A percentile compares a stretch with the other conserved stretches of the same genome.
phyloP scores from a whole-genome alignment of 2,797 vertebrate species.

The Lutjanus argentimaculatus region DNA sequence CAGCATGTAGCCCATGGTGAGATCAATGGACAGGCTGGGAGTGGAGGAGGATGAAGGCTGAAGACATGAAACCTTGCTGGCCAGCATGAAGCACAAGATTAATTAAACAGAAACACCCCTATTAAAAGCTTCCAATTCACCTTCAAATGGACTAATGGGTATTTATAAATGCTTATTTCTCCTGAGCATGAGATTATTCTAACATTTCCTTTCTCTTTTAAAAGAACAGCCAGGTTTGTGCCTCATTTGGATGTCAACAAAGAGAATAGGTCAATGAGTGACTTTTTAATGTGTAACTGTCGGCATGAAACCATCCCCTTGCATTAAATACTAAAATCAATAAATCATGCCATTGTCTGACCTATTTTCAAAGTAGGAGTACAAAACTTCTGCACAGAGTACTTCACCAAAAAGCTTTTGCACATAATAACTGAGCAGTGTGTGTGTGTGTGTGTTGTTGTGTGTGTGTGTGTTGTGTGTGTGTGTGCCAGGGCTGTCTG shows the following conservation, averaged over 20 bases:
- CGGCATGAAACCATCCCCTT: slow-evolving; percentile 53
- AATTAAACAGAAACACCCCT: slow-evolving; percentile 79
- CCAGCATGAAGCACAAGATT: slow-evolving; percentile 73
- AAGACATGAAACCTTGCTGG: slow-evolving; percentile 76
- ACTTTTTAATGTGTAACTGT: slow-evolving; percentile 54
- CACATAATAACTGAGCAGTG: slow-evolving; percentile 12
- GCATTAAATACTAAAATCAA: slow-evolving; percentile 63
- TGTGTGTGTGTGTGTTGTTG: background rate
- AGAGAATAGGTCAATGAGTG: slow-evolving; percentile 74
- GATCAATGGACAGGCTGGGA: slow-evolving; percentile 81
- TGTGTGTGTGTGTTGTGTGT: too few relatives aligned
- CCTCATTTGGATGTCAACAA: slow-evolving; percentile 71
- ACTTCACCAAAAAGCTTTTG: slow-evolving; percentile 36
- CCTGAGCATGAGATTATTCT: slow-evolving; percentile 45
- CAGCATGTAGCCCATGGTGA: slow-evolving; percentile 75
- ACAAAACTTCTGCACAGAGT: slow-evolving; percentile 42
- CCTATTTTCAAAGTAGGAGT: slow-evolving; percentile 57
- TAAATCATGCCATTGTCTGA: slow-evolving; percentile 66
- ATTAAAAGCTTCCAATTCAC: slow-evolving; percentile 73
- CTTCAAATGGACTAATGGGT: slow-evolving; percentile 73
- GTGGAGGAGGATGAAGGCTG: slow-evolving; percentile 71
- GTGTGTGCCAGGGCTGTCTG: slow-evolving; percentile 26
- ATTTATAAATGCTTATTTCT: slow-evolving; percentile 68
- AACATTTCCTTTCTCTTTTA: slow-evolving; percentile 55
- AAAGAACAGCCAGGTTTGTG: slow-evolving; percentile 67